Evolutionary conservation across 64 coral and sea anemone genomes (phyloP), one percentile per base, ranked within the genome.

Genomic region (Trachythela sp.): DNA sequence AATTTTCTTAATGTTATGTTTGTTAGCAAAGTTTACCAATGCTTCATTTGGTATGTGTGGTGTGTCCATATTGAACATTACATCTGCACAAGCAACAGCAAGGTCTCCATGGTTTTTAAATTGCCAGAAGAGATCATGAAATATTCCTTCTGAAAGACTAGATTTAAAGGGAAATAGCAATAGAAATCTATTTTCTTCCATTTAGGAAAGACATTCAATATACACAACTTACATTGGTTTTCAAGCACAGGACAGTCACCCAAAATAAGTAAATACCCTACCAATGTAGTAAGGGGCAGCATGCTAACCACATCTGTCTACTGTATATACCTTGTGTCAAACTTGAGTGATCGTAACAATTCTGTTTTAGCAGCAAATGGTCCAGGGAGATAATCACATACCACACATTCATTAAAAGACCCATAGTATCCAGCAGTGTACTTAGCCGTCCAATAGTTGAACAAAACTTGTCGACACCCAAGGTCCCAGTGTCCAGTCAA

Each of bases 341-440:
- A 24, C 20, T 20, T 64, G 20, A 64, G 26, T n/a, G 56, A 64
- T n/a, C 22, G 20, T 5, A 64, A 64, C 26, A 20, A 13, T 76
- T 87, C 24, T 37, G 90, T 92, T 87, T 87, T 92, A 13, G 85
- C 64, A 15, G 83, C 90, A 88, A 92, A 92, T 30, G 90, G 90
- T 8, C 90, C 90, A 4, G 51, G 33, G 20, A 92, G 52, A 36
- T 87, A 67, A 64, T 88, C 85, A 50, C 90, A 92, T 13, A 87
- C 86, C 85, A 92, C 87, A 88, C 90, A 92, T 35, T 85, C 84
- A n/a, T 85, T 58, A 67, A 71, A 41, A 29, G 91, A 92, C 58
- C 87, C 60, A 45, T 88, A 85, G 20, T 92, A 92, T 26, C 91
- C 91, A 60, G 80, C 91, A 43, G 77, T 60, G 48, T 92, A 92